These are phyloP conservation scores for Schizothorax lantsangensis DNA, from an alignment of 2,797 vertebrate species.

Conservation along the genomic window DNA sequence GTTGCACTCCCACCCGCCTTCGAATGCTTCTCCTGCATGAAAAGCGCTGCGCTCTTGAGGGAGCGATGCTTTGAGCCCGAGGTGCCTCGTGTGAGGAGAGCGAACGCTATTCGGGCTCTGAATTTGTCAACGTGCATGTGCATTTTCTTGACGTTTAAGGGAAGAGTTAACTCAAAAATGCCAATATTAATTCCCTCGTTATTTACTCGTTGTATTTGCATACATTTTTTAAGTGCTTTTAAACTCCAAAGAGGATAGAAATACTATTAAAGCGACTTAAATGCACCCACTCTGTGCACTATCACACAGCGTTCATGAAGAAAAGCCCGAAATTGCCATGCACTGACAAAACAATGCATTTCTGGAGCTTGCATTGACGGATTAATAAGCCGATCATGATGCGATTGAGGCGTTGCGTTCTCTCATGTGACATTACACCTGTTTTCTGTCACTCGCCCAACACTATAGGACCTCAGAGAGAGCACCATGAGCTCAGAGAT, in stretches of 20 bases:
- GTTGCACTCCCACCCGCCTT: conserved; percentile 26
- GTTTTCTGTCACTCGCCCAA: neutral
- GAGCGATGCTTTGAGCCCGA: neutral
- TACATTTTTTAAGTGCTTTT: neutral
- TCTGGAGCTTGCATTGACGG: neutral
- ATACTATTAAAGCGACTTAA: neutral
- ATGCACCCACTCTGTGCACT: neutral
- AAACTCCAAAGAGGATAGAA: neutral
- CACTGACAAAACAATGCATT: neutral
- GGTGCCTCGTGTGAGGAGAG: neutral
- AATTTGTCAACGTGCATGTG: conserved; percentile 13
- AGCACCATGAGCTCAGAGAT: neutral
- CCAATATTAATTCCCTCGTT: neutral
- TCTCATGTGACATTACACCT: neutral
- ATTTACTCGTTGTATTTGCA: neutral
- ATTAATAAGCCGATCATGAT: neutral
- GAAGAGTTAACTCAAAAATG: neutral
- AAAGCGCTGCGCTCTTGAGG: neutral
- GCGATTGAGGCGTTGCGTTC: neutral
- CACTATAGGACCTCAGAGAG: conserved; percentile 2
- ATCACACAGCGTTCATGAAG: neutral
- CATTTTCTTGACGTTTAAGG: neutral
- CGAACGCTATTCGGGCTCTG: neutral
- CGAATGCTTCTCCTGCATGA: conserved; percentile 26
- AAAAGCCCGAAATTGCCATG: neutral